phyloP scores from a whole-genome alignment of 2,797 vertebrate genomes.

The Odontamblyopus rebecca region DNA sequence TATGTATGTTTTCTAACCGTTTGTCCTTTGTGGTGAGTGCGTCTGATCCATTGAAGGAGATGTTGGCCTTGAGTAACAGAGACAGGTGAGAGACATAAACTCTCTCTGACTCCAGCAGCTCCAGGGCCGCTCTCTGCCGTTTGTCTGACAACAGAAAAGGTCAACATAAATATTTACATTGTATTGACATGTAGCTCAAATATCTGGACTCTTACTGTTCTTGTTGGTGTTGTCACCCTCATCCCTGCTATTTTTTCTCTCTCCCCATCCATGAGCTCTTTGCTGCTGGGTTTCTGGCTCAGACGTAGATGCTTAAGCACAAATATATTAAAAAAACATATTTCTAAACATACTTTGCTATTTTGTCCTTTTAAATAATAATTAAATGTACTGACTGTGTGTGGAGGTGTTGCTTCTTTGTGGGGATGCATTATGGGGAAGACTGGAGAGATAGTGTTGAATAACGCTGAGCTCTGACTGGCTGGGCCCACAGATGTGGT shows the following conservation, averaged over 20 bases:
- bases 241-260: constrained; percentile 81
- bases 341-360: neutral
- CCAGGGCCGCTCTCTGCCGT: constrained; percentile 90
- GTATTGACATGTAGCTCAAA: neutral
- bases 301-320: constrained; percentile 51
- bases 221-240: constrained; percentile 81
- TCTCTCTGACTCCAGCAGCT: constrained; percentile 94
- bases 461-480: constrained; percentile 85
- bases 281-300: constrained; percentile 70
- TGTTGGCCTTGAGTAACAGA: constrained; percentile 93
- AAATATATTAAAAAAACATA: neutral
- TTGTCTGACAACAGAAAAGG: constrained; percentile 73
- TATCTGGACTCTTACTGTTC: constrained; percentile 62
- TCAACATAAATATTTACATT: neutral
- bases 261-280: constrained; percentile 80
- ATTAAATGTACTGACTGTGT: constrained; percentile 8
- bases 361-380: neutral
- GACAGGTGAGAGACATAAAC: constrained; percentile 93
- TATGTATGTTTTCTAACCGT: constrained; percentile 75
- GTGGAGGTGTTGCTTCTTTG: constrained; percentile 79
- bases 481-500: constrained; percentile 76
- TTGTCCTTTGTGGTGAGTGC: constrained; percentile 86
- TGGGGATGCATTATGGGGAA: constrained; percentile 75
- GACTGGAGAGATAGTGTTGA: constrained; percentile 85
- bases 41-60: constrained; percentile 89